Evolutionary conservation across 2,888 invertebrate species (phyloP).

Genomic region (Xestia c-nigrum): DNA sequence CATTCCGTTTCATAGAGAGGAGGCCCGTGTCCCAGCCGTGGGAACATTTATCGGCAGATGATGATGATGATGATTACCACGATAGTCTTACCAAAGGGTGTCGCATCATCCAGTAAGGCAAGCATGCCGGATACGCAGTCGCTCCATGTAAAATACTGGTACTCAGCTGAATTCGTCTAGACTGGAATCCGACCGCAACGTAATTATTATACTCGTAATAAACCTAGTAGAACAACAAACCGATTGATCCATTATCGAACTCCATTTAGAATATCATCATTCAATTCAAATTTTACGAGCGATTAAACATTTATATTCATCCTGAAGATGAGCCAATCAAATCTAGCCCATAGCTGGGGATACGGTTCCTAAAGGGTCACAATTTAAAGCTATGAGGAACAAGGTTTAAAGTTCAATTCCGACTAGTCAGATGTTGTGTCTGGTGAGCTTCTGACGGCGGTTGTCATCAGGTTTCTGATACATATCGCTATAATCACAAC

Average conservation of each 20-base stretch:
- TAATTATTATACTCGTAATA: not conserved
- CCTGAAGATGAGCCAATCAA: not conserved
- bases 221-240: not conserved
- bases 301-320: not conserved
- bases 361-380: fast-evolving
- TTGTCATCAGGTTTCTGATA: not conserved
- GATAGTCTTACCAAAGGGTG: not conserved
- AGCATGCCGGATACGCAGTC: not conserved
- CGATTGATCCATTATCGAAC: conserved; percentile 6
- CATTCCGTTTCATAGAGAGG: no score
- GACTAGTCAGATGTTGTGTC: not conserved
- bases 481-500: not conserved
- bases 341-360: not conserved
- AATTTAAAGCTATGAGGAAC: not conserved
- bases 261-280: not conserved
- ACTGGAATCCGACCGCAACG: not conserved
- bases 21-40: no score
- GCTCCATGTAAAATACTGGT: not conserved
- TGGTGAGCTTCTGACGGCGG: not conserved
- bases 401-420: not conserved
- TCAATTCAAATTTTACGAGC: conserved; percentile 26
- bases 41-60: no score
- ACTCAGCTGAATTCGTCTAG: not conserved
- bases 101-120: not conserved
- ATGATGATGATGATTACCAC: not conserved